Base-by-base conservation (phyloP, 2,113 vertebrate genomes). In the Empidonax traillii region DNA sequence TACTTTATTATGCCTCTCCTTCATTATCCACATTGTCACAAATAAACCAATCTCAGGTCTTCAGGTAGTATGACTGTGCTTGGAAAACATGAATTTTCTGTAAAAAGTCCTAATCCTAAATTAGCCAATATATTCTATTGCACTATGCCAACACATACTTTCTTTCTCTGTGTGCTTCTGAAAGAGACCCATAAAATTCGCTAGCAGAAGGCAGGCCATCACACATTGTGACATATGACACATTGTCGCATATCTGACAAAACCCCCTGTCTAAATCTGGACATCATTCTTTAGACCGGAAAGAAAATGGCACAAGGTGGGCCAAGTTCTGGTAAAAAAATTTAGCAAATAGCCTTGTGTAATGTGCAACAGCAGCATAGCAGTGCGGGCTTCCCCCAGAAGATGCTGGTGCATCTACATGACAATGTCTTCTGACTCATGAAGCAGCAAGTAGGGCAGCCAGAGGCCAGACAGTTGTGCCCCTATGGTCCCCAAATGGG, bases 11-110 rank as follows among this genome's bases (percentile, higher is more conserved):
- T 4, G 5, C 18, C 12, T 10, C 27, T 30, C 55, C 95, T 49
- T 71, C 18, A 23, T 77, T 73, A 85, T 69, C 55, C 22, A 20
- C 25, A 13, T 76, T 69, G 30, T 47, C 59, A 47, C 52, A 65
- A 69, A 68, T 85, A 59, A 72, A 85, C 3, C 1, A 5, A 46
- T 79, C 30, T 65, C 30, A 59, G 43, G 49, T 78, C 33, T 89
- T 94, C 75, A 75, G 75, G 49, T 58, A 82, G 51, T 35, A n/a
- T 65, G 53, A 84, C 15, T 27, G 39, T 88, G 41, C 46, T 82
- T 87, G 31, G 65, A 90, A 95, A 86, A 73, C 41, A 35, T 80
- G 53, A 89, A 80, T 89, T 94, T 85, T 67, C 71, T 79, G 23
- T 55, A 80, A 92, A 84, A 66, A 74, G 30, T 44, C 23, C 5